Percentiles rank a stretch among this genome's conserved stretches.
These are phyloP conservation scores for Tetranychus truncatus DNA, from an alignment of 2,888 invertebrate genomes.

Conservation along the genomic window DNA sequence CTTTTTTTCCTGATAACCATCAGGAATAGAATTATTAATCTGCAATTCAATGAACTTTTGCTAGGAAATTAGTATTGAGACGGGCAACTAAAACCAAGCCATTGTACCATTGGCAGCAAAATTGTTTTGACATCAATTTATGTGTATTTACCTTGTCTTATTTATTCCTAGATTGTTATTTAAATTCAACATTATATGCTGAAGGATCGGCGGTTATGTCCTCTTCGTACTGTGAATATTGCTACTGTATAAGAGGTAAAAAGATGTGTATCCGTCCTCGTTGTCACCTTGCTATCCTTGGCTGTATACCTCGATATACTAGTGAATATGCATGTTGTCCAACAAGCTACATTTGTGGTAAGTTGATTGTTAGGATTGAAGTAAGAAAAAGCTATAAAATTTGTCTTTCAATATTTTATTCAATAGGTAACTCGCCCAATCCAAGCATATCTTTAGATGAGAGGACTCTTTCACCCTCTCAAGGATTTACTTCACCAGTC, in stretches of 20 bases:
- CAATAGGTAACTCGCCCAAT: neutral
- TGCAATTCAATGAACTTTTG: neutral
- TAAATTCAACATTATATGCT: conserved; percentile 42
- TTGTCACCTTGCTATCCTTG: conserved; percentile 50
- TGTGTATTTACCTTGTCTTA: neutral
- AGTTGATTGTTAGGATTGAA: conserved; percentile 21
- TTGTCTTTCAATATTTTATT: neutral
- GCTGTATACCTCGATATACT: conserved; percentile 45
- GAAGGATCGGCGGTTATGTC: conserved; percentile 67
- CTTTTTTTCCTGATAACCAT: neutral
- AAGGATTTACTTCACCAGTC: neutral
- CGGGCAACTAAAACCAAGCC: neutral
- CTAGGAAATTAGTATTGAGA: neutral
- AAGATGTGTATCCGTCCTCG: conserved; percentile 51
- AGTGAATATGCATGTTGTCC: conserved; percentile 55
- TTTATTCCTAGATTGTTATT: conserved; percentile 22
- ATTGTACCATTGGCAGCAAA: no score
- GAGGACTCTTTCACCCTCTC: conserved; percentile 10
- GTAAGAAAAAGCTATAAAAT: neutral
- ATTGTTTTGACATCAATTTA: no score
- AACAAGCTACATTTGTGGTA: conserved; percentile 52
- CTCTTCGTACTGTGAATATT: conserved; percentile 56
- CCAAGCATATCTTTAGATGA: neutral
- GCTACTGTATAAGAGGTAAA: conserved; percentile 54
- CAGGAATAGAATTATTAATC: neutral